Evolutionary conservation across 1,140 invertebrate genomes (phyloP), one percentile per base, ranked within the genome.

Genomic region (Lepidurus arcticus): DNA sequence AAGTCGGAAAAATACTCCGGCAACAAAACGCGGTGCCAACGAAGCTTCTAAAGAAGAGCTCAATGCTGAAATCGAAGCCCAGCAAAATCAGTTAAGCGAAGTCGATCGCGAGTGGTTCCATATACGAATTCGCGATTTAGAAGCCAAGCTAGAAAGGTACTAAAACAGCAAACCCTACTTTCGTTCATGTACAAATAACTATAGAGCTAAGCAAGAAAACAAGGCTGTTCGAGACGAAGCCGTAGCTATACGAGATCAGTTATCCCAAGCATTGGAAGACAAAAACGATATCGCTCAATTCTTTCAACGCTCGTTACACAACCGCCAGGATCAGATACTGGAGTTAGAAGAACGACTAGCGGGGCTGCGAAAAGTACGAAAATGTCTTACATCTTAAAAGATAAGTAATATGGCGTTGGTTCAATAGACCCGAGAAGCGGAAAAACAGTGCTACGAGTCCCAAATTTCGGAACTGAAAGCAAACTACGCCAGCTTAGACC

Each of bases 401-500:
- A 76, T 44, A 42, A 42, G 11, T 42, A 76, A 9, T 47, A 44
- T 44, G 10, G 42, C 42, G 42, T 44, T 45, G 42, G 47, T 10
- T 45, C 21, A 8, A 44, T 47, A 78, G 78, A 74, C 73, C 21
- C 73, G 73, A 0, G 78, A 75, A 44, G 75, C 42, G 42, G 78
- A 78, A 45, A 78, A 73, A 16, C 13, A 16, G 24, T 26, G 53
- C 44, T 78, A 74, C 43, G 78, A 78, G 42, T 45, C 44, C 8
- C 73, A 45, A 10, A 34, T 78, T 10, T 43, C 65, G 8, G 24
- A 74, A 11, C 45, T 26, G 34, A 74, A 75, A 34, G 44, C 34
- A 34, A 74, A 43, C n/a, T 78, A 78, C 73, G 78, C 26, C 16
- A 78, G 45, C 26, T 45, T 78, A 45, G 78, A 78, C n/a, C 78